Base-by-base conservation (phyloP, 2,888 invertebrate genomes). In the Eremobia ochroleuca region DNA sequence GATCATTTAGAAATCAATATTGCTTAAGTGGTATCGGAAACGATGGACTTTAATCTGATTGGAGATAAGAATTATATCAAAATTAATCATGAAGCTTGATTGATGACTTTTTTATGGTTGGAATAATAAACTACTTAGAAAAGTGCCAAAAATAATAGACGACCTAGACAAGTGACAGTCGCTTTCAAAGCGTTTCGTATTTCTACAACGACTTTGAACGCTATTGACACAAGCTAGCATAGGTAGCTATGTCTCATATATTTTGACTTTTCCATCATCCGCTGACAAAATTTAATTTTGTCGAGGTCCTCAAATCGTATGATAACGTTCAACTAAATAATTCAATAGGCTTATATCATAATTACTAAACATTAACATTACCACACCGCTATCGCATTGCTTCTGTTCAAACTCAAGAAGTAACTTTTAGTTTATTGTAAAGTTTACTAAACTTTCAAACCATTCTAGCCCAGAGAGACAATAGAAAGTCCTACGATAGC, bases 1-100 rank as follows among this genome's bases (percentile, higher is more conserved):
- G 62, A 61, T 84, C n/a, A 74, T 87, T 81, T 71, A 25, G 55
- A 37, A 79, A 79, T 85, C 84, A 69, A 86, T 87, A 80, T 73
- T 73, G n/a, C 66, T 69, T 64, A 77, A 81, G 77, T 80, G 76
- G 71, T 76, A 67, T 86, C 78, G 86, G 61, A 84, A 75, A 64
- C 59, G 70, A 59, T 66, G 61, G 59, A 59, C 49, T 71, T 74
- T 21, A 68, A 77, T 73, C 69, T 76, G 69, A 82, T 77, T 76
- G 76, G 43, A 58, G n/a, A 49, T 13, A 69, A 71, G 64, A 85
- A 82, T 72, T 69, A 71, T 52, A 61, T 76, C 82, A 81, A 76
- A 76, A 65, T 69, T 65, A 76, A 81, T 85, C n/a, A 61, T 28
- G 2, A 21, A 13, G 18, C 4, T 28, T 72, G 76, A 76, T 40